Evolutionary conservation across 1,140 invertebrate species (phyloP).

Genomic region (Calliphora vicina): DNA sequence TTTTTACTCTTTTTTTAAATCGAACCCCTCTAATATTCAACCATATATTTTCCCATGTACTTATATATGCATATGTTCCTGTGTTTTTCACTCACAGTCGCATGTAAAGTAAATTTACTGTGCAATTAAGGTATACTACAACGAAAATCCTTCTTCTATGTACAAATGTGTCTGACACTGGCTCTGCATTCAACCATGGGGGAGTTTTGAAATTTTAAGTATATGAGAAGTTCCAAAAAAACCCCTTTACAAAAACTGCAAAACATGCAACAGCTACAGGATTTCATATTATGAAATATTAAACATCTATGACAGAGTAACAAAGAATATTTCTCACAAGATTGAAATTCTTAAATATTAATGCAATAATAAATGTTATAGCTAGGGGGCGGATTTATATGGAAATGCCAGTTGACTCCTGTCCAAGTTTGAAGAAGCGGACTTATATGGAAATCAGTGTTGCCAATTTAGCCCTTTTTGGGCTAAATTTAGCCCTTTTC

Average conservation of each 20-base stretch:
- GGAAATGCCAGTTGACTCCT: too few relatives aligned
- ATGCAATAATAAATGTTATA: too few relatives aligned
- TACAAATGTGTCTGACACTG: not conserved
- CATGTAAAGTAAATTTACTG: conserved; percentile 1
- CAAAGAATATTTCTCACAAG: not conserved
- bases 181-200: not conserved
- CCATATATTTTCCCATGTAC: too few relatives aligned
- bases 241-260: not conserved
- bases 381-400: too few relatives aligned
- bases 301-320: not conserved
- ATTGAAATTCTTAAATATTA: too few relatives aligned
- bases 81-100: not conserved
- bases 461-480: too few relatives aligned
- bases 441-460: too few relatives aligned
- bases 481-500: too few relatives aligned
- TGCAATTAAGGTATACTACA: not conserved
- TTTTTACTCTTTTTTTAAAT: too few relatives aligned
- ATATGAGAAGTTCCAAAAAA: not conserved
- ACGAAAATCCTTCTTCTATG: not conserved
- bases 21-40: too few relatives aligned
- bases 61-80: not conserved
- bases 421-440: too few relatives aligned
- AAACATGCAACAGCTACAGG: not conserved
- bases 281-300: not conserved
- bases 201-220: not conserved